Conservation (phyloP, 2,888 invertebrate species). For the Protula sp. region DNA sequence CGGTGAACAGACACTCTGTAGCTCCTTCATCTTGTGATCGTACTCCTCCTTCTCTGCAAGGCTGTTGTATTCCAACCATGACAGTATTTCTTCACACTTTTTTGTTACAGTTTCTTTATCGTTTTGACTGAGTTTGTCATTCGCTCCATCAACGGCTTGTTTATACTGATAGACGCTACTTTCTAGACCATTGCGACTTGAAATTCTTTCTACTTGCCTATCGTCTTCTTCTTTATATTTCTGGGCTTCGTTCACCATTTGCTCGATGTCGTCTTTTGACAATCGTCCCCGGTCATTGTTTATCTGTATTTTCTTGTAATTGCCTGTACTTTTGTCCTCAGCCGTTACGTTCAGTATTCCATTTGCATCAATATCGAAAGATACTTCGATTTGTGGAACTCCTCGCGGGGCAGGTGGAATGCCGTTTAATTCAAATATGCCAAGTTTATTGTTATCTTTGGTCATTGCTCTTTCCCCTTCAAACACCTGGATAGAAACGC, state of each 20-base stretch:
- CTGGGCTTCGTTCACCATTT: constrained; percentile 86
- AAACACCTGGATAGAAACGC: constrained; percentile 21
- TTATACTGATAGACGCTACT: constrained; percentile 60
- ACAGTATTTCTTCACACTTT: constrained; percentile 71
- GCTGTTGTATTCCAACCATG: constrained; percentile 30
- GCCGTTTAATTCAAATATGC: constrained; percentile 44
- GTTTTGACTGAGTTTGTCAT: constrained; percentile 78
- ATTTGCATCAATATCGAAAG: constrained; percentile 82
- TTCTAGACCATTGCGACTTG: constrained; percentile 70
- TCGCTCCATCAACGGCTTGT: constrained; percentile 74
- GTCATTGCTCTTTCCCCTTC: constrained; percentile 95
- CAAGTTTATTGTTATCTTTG: constrained; percentile 73
- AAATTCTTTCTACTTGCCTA: constrained; percentile 62
- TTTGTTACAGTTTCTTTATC: constrained; percentile 77
- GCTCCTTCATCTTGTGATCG: not conserved
- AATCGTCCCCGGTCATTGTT: constrained; percentile 79
- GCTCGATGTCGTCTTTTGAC: constrained; percentile 88
- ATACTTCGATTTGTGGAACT: constrained; percentile 59
- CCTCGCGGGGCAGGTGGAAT: constrained; percentile 51
- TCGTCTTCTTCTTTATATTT: constrained; percentile 72
- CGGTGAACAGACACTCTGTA: not conserved
- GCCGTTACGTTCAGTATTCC: constrained; percentile 63
- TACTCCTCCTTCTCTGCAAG: not conserved
- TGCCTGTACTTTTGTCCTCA: constrained; percentile 71
- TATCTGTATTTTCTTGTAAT: constrained; percentile 75